Percentiles rank a stretch among this genome's conserved stretches.
phyloP scores from a whole-genome alignment of 2,888 invertebrate genomes.

The Cataglyphis rosenhaueri region DNA sequence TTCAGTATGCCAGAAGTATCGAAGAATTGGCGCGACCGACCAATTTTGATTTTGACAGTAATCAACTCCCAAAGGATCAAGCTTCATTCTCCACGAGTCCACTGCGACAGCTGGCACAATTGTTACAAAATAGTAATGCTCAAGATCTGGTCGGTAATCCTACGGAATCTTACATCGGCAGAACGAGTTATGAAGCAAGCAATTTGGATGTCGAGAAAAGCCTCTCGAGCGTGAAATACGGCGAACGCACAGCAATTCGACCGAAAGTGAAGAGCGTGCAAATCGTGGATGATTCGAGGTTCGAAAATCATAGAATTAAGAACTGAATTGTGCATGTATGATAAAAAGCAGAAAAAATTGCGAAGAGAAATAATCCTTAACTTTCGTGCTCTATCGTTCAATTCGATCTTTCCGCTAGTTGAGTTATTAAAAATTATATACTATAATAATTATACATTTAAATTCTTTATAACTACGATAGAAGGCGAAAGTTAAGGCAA shows the following conservation, averaged over 20 bases:
- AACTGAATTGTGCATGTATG: constrained; percentile 45
- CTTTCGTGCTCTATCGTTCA: constrained; percentile 16
- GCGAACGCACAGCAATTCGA: constrained; percentile 61
- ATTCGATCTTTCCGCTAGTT: not conserved
- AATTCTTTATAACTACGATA: too few relatives aligned
- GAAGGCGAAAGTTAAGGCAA: constrained; percentile 1
- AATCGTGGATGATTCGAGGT: constrained; percentile 81
- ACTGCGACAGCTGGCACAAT: constrained; percentile 78
- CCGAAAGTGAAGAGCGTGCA: constrained; percentile 82
- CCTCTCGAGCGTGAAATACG: constrained; percentile 54
- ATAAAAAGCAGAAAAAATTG: not conserved
- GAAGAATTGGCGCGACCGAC: constrained; percentile 74
- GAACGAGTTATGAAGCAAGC: constrained; percentile 66
- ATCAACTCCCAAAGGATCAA: constrained; percentile 34
- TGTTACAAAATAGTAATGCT: constrained; percentile 73
- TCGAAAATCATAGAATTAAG: constrained; percentile 70
- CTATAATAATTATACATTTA: not conserved
- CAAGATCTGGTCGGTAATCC: constrained; percentile 41
- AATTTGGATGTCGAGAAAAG: constrained; percentile 43
- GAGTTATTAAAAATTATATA: not conserved
- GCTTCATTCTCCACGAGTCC: constrained; percentile 65
- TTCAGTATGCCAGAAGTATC: constrained; percentile 80
- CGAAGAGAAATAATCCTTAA: not conserved
- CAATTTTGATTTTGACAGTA: constrained; percentile 72
- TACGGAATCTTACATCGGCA: constrained; percentile 56